Conservation (phyloP, 1,140 invertebrate genomes). For the Teleogryllus occipitalis region DNA sequence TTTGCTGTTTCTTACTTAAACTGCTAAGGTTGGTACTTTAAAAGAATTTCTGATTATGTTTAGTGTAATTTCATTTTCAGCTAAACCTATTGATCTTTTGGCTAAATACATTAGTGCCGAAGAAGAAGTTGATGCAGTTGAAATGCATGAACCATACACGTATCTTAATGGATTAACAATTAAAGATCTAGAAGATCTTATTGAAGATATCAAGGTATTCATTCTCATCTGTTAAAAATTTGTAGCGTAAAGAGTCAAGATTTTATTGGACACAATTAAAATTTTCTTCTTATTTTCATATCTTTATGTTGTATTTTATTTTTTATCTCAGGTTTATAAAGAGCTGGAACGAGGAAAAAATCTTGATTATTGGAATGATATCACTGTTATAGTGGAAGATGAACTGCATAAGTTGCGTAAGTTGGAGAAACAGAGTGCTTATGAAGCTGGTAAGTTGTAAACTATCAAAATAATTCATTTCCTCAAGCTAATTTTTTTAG, state of each 20-base stretch:
- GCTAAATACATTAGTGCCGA: conserved; percentile 94
- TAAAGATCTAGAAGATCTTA: conserved; percentile 91
- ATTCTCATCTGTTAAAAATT: conserved; percentile 21
- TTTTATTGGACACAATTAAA: neutral
- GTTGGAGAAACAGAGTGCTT: conserved; percentile 52
- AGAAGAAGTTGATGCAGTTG: conserved; percentile 83
- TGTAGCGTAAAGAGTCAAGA: neutral
- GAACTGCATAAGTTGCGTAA: conserved; percentile 84
- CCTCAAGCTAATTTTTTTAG: no score
- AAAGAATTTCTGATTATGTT: no score
- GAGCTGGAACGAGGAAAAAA: conserved; percentile 80
- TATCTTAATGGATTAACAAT: conserved; percentile 87
- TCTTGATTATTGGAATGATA: conserved; percentile 93
- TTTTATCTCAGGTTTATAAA: conserved; percentile 54
- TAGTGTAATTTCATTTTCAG: conserved; percentile 35
- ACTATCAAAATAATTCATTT: neutral
- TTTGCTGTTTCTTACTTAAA: no score
- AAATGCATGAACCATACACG: conserved; percentile 97
- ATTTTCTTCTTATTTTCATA: conserved; percentile 7
- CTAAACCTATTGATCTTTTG: conserved; percentile 96
- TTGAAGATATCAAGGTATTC: conserved; percentile 89
- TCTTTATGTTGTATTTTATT: neutral
- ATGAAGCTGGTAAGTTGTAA: conserved; percentile 40
- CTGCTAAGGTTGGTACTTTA: no score
- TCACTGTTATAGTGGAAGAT: conserved; percentile 91